Base-by-base conservation (phyloP, 37 sponge, comb jelly and placozoan species). In the Axinella damicornis region DNA sequence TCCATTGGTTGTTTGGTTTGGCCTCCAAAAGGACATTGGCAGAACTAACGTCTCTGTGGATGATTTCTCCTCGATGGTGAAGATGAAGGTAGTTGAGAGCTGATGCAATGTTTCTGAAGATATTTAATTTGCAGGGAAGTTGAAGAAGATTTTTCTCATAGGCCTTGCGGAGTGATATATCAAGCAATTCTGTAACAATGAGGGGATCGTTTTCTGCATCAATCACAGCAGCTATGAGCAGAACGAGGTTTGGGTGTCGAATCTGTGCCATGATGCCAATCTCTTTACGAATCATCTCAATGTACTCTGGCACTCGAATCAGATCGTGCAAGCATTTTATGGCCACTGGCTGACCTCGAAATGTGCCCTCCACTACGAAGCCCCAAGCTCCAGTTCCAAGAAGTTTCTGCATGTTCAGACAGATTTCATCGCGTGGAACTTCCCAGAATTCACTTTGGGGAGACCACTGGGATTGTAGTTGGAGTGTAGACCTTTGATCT, bases 201-300 rank as follows among this genome's bases (percentile, higher is more conserved):
- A 81, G 33, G 5, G 87, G 92, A n/a, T n/a, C 64, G 6, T 33
- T 35, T n/a, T 52, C 72, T 33, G 78, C 60, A 54, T 83, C 88
- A 55, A 74, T 39, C 57, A 86, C 94, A 63, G 84, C 94, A 64
- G 74, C 91, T 33, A 94, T 87, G 69, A 94, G 84, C 38, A 65
- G 87, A 40, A 94, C 75, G 24, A 94, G 78, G 77, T 94, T 82
- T 22, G 94, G 94, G 38, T 94, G 94, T n/a, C n/a, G n/a, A n/a
- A n/a, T n/a, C n/a, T n/a, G n/a, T n/a, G n/a, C n/a, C n/a, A n/a
- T n/a, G n/a, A 83, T 86, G 15, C 76, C 58, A 68, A 90, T 87
- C 70, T 94, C 94, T 39, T 91, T 58, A 61, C 82, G 57, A 25
- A 85, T 21, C 46, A 19, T 25, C 5, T 68, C 46, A 9, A 76